Evolutionary conservation across 1,140 invertebrate species (phyloP).

Genomic region (Mizuhopecten yessoensis): DNA sequence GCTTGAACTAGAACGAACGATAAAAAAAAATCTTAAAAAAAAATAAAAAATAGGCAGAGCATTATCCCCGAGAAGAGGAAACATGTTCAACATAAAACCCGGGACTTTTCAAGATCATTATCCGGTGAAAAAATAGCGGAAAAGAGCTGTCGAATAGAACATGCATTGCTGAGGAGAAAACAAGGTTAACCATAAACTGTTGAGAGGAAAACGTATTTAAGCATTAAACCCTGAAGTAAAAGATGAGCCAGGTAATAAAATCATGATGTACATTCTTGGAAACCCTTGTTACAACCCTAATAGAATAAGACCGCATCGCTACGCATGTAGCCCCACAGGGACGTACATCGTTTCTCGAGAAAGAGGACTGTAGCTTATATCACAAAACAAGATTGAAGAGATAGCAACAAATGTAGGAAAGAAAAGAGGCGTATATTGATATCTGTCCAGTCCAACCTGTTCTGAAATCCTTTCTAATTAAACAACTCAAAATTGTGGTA

Average conservation of each 20-base stretch:
- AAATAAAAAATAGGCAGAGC: background rate
- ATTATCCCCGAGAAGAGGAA: constrained; percentile 6
- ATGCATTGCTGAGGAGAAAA: constrained; percentile 14
- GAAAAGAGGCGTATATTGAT: no score
- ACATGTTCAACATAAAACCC: constrained; percentile 15
- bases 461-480: no score
- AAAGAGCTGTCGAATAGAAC: background rate
- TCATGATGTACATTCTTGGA: background rate
- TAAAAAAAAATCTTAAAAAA: background rate
- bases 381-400: no score
- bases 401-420: no score
- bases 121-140: background rate
- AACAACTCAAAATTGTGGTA: no score
- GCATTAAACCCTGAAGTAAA: constrained; percentile 7
- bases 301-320: background rate
- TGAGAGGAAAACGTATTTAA: background rate
- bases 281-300: background rate
- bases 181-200: background rate
- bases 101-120: background rate
- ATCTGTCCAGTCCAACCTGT: no score
- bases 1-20: background rate
- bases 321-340: background rate
- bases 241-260: constrained; percentile 31
- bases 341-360: no score
- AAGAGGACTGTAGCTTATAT: no score